Evolutionary conservation across 2,113 vertebrate genomes (phyloP).

Genomic region (Piaya cayana): DNA sequence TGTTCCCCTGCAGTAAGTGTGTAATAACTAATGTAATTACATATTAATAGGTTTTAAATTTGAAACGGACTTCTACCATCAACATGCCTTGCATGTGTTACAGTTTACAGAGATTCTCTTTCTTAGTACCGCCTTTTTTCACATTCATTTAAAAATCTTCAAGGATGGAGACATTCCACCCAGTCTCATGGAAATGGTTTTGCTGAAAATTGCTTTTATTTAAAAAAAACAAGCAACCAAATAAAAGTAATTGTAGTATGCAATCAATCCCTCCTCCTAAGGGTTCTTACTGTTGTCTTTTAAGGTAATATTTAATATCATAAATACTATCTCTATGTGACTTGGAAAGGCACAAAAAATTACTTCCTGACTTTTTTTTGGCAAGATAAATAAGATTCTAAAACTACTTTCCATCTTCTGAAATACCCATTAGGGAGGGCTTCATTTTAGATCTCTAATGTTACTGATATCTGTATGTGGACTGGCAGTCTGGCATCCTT

Average conservation of each 20-base stretch:
- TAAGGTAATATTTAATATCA: neutral
- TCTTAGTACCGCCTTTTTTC: neutral
- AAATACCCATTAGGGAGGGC: neutral
- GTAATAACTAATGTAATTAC: neutral
- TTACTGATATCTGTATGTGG: neutral
- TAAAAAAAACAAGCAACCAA: neutral
- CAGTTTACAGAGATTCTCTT: neutral
- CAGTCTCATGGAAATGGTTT: neutral
- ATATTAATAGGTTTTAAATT: neutral
- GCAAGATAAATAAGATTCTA: neutral
- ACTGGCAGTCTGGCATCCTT: neutral
- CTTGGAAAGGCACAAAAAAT: neutral
- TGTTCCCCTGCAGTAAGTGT: neutral
- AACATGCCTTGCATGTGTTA: neutral
- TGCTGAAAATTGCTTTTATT: neutral
- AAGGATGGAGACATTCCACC: neutral
- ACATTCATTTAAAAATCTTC: neutral
- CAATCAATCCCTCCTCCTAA: neutral
- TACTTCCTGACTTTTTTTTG: neutral
- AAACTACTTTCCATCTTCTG: neutral
- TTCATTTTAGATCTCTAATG: neutral
- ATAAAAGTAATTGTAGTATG: neutral
- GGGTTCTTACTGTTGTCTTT: neutral
- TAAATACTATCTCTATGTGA: neutral
- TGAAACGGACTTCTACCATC: neutral